phyloP scores from a whole-genome alignment of 2,113 vertebrate genomes.

The Calidris pygmaea region DNA sequence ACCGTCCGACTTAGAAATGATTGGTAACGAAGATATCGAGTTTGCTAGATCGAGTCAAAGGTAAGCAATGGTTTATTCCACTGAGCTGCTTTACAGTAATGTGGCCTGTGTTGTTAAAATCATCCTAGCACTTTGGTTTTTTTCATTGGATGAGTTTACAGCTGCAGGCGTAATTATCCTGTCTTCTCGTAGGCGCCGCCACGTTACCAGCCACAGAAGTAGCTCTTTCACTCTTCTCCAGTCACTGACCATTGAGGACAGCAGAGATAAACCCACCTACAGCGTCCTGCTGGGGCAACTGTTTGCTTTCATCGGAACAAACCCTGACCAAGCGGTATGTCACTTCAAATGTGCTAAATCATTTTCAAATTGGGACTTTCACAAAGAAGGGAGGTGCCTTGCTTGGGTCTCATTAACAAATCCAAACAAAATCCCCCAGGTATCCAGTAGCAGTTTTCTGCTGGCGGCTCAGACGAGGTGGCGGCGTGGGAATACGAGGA shows the following conservation, averaged over 20 bases:
- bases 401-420: not conserved
- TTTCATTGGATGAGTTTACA: fast-evolving
- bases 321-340: constrained; percentile 92
- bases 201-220: constrained; percentile 91
- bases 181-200: constrained; percentile 78
- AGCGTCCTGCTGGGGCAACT: constrained; percentile 94
- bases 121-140: not conserved
- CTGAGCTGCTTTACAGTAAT: not conserved
- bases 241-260: constrained; percentile 90
- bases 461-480: constrained; percentile 95
- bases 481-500: constrained; percentile 91
- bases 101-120: not conserved
- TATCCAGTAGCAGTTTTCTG: constrained; percentile 95
- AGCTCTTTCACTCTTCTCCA: constrained; percentile 97
- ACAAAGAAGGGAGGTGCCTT: not conserved
- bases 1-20: constrained; percentile 97
- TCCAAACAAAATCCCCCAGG: constrained; percentile 59
- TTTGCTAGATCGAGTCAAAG: constrained; percentile 90
- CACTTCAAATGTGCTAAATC: not conserved
- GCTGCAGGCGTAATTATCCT: not conserved
- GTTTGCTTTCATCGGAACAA: constrained; percentile 97
- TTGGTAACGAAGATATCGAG: constrained; percentile 92
- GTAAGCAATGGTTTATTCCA: constrained; percentile 45
- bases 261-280: constrained; percentile 93
- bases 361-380: not conserved